These are phyloP conservation scores for Drosophila borealis DNA, from an alignment of 2,888 invertebrate genomes.

Conservation along the genomic window DNA sequence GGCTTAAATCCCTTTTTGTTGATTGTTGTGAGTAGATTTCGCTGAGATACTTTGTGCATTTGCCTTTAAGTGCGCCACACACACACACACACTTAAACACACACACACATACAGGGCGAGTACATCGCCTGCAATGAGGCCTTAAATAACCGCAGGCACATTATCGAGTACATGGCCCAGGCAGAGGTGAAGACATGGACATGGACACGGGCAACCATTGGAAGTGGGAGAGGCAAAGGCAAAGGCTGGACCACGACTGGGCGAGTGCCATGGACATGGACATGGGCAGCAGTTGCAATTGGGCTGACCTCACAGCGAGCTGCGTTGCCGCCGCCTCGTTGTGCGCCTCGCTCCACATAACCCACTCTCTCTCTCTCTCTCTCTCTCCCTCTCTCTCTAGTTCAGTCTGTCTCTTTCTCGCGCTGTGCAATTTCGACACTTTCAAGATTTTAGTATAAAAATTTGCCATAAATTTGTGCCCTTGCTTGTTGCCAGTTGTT, in stretches of 20 bases:
- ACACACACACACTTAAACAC: constrained; percentile 23
- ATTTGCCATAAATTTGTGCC: constrained; percentile 79
- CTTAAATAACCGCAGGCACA: constrained; percentile 68
- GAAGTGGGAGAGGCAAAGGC: background rate
- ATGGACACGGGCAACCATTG: background rate
- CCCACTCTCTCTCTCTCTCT: constrained; percentile 7
- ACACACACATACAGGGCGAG: constrained; percentile 17
- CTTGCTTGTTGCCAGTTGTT: constrained; percentile 54
- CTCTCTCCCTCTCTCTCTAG: background rate
- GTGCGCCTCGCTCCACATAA: constrained; percentile 17
- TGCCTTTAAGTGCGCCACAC: constrained; percentile 21
- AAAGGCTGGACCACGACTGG: constrained; percentile 40
- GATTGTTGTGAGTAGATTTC: constrained; percentile 11
- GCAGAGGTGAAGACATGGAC: constrained; percentile 18
- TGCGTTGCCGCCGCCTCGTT: constrained; percentile 59
- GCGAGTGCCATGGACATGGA: constrained; percentile 51
- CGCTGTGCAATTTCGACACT: constrained; percentile 71
- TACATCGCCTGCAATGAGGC: constrained; percentile 63
- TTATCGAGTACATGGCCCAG: constrained; percentile 68
- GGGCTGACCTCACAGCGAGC: constrained; percentile 57
- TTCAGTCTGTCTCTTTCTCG: constrained; percentile 15
- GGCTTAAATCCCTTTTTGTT: constrained; percentile 2
- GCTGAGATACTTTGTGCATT: constrained; percentile 15
- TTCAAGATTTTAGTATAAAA: constrained; percentile 78
- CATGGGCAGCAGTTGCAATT: constrained; percentile 54